phyloP scores from a whole-genome alignment of 2,113 vertebrate genomes.

The Lepisosteus osseus region DNA sequence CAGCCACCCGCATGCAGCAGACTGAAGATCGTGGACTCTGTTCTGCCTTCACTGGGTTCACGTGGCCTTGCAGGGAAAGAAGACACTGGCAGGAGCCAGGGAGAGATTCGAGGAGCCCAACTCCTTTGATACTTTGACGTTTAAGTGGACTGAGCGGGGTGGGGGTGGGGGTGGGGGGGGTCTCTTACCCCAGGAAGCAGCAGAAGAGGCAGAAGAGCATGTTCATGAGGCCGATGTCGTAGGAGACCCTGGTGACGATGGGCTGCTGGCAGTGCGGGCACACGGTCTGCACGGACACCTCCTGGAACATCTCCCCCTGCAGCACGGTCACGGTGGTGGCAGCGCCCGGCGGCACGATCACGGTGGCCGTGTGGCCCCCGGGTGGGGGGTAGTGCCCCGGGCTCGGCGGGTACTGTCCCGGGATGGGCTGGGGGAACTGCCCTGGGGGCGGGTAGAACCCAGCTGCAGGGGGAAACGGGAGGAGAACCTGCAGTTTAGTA shows the following conservation, averaged over 20 bases:
- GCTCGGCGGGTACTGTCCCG: slow-evolving; percentile 60
- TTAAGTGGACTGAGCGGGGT: background rate
- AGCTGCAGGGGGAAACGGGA: slow-evolving; percentile 60
- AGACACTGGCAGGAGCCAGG: too few relatives aligned
- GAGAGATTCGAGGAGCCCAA: background rate
- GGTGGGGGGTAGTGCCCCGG: slow-evolving; percentile 74
- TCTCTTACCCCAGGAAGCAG: slow-evolving; percentile 90
- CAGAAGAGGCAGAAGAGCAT: slow-evolving; percentile 94
- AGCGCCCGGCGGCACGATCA: slow-evolving; percentile 80
- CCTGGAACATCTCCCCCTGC: slow-evolving; percentile 95
- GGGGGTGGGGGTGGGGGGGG: too few relatives aligned
- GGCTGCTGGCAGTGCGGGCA: slow-evolving; percentile 97
- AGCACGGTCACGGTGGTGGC: slow-evolving; percentile 91
- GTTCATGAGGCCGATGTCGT: slow-evolving; percentile 93
- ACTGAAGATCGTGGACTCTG: too few relatives aligned
- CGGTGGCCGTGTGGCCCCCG: slow-evolving; percentile 78
- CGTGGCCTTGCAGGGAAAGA: too few relatives aligned
- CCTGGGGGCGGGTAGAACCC: slow-evolving; percentile 67
- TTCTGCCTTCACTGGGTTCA: too few relatives aligned
- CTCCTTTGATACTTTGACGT: background rate
- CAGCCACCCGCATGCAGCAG: too few relatives aligned
- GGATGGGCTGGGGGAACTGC: slow-evolving; percentile 60
- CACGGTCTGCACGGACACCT: slow-evolving; percentile 86
- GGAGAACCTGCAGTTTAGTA: slow-evolving; percentile 25
- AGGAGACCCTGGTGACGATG: slow-evolving; percentile 89